Evolutionary conservation across 2,113 vertebrate species (phyloP).

Genomic region (Mustela nigripes): DNA sequence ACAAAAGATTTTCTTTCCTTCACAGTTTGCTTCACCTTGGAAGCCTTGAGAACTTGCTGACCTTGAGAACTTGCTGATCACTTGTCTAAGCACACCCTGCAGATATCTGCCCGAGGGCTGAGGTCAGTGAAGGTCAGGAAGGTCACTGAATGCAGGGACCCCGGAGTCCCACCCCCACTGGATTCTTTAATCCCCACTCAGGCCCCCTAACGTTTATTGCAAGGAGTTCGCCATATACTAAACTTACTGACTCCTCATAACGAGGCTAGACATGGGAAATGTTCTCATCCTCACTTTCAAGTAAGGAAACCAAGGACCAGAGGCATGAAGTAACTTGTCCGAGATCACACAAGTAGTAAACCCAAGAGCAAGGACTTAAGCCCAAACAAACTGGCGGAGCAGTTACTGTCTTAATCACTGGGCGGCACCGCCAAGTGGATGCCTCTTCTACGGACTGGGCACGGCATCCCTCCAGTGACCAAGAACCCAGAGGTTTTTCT

Average conservation of each 20-base stretch:
- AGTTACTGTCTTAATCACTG: neutral
- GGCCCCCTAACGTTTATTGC: neutral
- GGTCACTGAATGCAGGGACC: neutral
- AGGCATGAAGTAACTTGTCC: neutral
- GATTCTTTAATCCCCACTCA: neutral
- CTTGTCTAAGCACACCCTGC: neutral
- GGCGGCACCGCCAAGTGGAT: neutral
- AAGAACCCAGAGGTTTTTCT: constrained; percentile 3
- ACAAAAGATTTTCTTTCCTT: constrained; percentile 12
- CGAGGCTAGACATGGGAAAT: neutral
- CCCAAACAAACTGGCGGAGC: neutral
- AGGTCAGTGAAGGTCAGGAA: neutral
- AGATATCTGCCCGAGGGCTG: neutral
- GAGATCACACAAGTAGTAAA: neutral
- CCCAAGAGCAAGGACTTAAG: neutral
- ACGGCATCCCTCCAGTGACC: neutral
- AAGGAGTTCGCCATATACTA: neutral
- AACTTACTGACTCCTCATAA: neutral
- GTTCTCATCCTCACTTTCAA: neutral
- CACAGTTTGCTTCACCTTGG: neutral
- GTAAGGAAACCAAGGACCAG: neutral
- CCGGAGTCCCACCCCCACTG: neutral
- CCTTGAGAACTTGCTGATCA: neutral
- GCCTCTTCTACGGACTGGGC: neutral
- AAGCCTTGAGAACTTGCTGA: neutral